Conservation (phyloP, 2,113 vertebrate genomes). For the Meles meles region DNA sequence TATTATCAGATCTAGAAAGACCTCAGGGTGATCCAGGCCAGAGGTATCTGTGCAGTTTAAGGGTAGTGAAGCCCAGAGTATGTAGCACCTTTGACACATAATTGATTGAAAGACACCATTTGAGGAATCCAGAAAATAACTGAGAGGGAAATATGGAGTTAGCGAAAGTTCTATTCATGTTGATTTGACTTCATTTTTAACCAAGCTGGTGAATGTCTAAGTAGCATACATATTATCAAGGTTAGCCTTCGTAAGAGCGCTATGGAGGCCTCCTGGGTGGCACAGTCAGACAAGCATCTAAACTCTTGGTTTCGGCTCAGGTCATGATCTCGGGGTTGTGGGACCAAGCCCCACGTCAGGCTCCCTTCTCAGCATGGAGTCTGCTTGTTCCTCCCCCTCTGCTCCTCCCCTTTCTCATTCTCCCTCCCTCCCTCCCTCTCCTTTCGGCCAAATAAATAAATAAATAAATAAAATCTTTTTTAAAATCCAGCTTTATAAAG, state of each 20-base stretch:
- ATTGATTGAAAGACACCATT: not conserved
- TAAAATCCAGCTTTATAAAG: not conserved
- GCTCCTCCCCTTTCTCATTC: not conserved
- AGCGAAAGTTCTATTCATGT: not conserved
- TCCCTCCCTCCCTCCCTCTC: not conserved
- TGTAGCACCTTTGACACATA: not conserved
- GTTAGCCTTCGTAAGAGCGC: not conserved
- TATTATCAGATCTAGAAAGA: not conserved
- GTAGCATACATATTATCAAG: not conserved
- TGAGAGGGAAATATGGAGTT: not conserved
- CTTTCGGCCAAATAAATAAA: not conserved
- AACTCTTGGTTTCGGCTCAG: not conserved
- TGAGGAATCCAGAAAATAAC: not conserved
- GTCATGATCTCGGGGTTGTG: not conserved
- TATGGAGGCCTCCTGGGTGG: not conserved
- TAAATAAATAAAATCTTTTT: not conserved
- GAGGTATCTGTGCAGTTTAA: not conserved
- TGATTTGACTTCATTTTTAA: not conserved
- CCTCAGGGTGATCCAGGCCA: not conserved
- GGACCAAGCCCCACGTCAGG: not conserved
- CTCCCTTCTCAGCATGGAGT: not conserved
- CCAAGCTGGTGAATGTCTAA: not conserved
- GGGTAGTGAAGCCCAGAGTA: not conserved
- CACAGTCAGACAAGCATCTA: not conserved
- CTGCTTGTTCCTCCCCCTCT: not conserved